Conservation (phyloP, 2,797 vertebrate species). For the Lophius americanus region DNA sequence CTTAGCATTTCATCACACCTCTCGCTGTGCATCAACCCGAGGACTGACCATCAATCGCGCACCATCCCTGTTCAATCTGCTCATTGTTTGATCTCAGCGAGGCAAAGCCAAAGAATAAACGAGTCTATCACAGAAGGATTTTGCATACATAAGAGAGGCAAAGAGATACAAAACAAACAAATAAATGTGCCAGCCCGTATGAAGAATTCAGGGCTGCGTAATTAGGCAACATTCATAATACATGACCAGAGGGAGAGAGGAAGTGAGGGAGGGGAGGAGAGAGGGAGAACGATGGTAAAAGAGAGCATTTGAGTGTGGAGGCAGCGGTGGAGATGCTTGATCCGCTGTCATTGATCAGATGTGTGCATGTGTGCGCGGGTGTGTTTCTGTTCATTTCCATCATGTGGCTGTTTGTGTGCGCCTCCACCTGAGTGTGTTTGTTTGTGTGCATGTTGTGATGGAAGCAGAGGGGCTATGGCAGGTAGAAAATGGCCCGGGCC, state of each 20-base stretch:
- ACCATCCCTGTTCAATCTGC: constrained; percentile 73
- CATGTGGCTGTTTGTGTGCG: constrained; percentile 40
- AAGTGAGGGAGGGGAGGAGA: neutral
- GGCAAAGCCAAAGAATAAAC: constrained; percentile 75
- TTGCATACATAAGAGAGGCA: constrained; percentile 79
- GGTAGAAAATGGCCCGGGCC: constrained; percentile 79
- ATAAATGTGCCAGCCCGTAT: constrained; percentile 72
- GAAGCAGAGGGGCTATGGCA: constrained; percentile 72
- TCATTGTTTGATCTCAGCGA: constrained; percentile 75
- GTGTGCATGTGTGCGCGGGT: constrained; percentile 22
- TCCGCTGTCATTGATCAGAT: constrained; percentile 63
- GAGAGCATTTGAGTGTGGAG: constrained; percentile 23
- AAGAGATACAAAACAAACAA: constrained; percentile 79
- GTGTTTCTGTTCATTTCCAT: constrained; percentile 42
- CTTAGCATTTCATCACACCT: constrained; percentile 38
- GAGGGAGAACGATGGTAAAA: constrained; percentile 35
- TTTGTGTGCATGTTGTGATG: constrained; percentile 46
- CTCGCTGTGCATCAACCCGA: constrained; percentile 41
- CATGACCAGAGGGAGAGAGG: constrained; percentile 69
- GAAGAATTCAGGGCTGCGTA: constrained; percentile 74
- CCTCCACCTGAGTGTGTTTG: constrained; percentile 23
- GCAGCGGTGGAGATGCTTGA: constrained; percentile 37
- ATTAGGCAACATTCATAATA: constrained; percentile 83
- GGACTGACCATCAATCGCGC: constrained; percentile 71
- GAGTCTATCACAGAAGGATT: constrained; percentile 77